Base-by-base conservation (phyloP, 2,797 vertebrate genomes). In the Rhinichthys osculus region DNA sequence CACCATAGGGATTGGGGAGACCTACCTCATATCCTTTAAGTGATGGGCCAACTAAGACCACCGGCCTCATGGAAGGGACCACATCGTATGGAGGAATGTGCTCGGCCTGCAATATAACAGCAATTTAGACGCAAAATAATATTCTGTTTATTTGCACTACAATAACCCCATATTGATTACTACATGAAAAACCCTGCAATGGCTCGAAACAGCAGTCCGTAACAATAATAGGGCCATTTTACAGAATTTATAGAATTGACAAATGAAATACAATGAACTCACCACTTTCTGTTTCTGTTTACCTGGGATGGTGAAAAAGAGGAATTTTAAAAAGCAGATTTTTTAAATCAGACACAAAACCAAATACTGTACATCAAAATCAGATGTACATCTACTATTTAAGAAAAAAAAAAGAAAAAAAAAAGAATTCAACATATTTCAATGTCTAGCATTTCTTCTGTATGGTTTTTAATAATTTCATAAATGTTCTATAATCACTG, bases 261-360 rank as follows among this genome's bases (percentile, higher is more conserved):
- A 70, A 42, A 78, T 27, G 7, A 74, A 72, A 5, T n/a, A 57
- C 38, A 83, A 17, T 17, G 70, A 70, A 79, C 98, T 97, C 93
- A 99, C 98, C 97, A 99, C 97, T 96, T 99, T 99, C 90, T 99
- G 98, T 91, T 99, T 99, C 95, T 98, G 98, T 94, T 99, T 99
- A 89, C 97, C 98, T 99, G 93, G 89, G 95, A 95, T 91, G 93
- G 93, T 47, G 23, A 94, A 95, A 86, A 93, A 92, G 0, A 87
- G 94, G 71, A 80, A 11, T 69, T 66, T 23, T 16, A 66, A n/a
- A n/a, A 90, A 13, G 16, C 81, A 38, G 23, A 78, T 13, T 67
- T 59, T n/a, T n/a, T 57, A 23, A n/a, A 78, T n/a, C 2, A 66
- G 11, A 42, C 23, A 79, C 21, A 85, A 40, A 81, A 77, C 35